Percentiles rank a stretch among this genome's conserved stretches.
Evolutionary conservation across 37 sponge, comb jelly and placozoan species (phyloP).

Genomic region (Ianthella basta): DNA sequence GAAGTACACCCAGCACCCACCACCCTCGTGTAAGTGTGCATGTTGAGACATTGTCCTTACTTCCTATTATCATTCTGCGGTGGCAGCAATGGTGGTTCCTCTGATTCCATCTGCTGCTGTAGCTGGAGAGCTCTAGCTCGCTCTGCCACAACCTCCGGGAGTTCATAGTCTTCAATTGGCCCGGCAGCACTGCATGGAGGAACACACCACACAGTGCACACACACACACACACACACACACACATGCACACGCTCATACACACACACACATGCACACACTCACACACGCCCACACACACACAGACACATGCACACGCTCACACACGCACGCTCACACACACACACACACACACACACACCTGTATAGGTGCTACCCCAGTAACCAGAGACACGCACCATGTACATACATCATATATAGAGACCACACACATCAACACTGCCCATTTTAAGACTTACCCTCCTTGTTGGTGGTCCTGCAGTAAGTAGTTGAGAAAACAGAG

Average conservation of each 20-base stretch:
- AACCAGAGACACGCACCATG: slow-evolving; percentile 11
- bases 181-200: not conserved
- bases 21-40: too few relatives aligned
- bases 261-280: not conserved
- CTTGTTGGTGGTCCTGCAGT: too few relatives aligned
- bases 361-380: too few relatives aligned
- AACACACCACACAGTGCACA: not conserved
- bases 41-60: not conserved
- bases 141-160: not conserved
- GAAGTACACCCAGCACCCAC: too few relatives aligned
- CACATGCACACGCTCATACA: not conserved
- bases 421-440: not conserved
- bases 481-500: too few relatives aligned
- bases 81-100: not conserved
- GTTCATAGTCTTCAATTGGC: not conserved
- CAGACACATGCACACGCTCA: slow-evolving; percentile 30
- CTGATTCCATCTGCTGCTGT: not conserved
- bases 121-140: not conserved
- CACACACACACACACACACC: slow-evolving; percentile 53
- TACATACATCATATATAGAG: not conserved
- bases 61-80: not conserved
- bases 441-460: too few relatives aligned
- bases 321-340: slow-evolving; percentile 50
- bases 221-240: slow-evolving; percentile 29
- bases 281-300: slow-evolving; percentile 3